Conservation (phyloP, 2,113 vertebrate genomes). For the Poeciliopsis occidentalis region DNA sequence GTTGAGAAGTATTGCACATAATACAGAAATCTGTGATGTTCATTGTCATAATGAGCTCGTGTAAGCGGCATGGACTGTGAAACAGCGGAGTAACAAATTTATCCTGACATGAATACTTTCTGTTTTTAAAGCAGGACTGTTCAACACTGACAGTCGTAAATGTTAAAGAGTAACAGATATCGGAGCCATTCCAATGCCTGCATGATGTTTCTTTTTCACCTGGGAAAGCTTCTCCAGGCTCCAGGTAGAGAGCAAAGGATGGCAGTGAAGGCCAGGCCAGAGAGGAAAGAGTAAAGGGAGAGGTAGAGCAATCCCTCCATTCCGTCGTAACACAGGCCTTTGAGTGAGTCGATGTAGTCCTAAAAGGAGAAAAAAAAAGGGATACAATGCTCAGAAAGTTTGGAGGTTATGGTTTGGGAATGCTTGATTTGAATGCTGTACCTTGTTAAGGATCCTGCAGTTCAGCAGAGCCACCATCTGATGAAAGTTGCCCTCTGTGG, state of each 20-base stretch:
- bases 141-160: not conserved
- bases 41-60: not conserved
- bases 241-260: constrained; percentile 90
- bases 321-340: constrained; percentile 90
- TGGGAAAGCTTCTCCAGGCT: constrained; percentile 90
- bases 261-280: constrained; percentile 87
- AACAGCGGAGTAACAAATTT: not conserved
- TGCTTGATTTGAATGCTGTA: constrained; percentile 47
- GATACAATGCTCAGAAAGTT: not conserved
- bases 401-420: not conserved
- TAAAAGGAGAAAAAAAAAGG: constrained; percentile 28
- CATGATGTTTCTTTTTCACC: constrained; percentile 71
- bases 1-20: not conserved
- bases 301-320: constrained; percentile 91
- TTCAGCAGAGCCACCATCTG: constrained; percentile 90
- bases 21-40: not conserved
- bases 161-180: not conserved
- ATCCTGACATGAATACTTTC: not conserved
- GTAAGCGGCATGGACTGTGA: not conserved
- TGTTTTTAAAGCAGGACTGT: not conserved
- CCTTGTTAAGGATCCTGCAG: constrained; percentile 90
- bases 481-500: constrained; percentile 90
- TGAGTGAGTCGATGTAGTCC: constrained; percentile 89
- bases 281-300: constrained; percentile 90
- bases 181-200: not conserved